Evolutionary conservation across 2,797 vertebrate genomes (phyloP).

Genomic region (Microhierax caerulescens): DNA sequence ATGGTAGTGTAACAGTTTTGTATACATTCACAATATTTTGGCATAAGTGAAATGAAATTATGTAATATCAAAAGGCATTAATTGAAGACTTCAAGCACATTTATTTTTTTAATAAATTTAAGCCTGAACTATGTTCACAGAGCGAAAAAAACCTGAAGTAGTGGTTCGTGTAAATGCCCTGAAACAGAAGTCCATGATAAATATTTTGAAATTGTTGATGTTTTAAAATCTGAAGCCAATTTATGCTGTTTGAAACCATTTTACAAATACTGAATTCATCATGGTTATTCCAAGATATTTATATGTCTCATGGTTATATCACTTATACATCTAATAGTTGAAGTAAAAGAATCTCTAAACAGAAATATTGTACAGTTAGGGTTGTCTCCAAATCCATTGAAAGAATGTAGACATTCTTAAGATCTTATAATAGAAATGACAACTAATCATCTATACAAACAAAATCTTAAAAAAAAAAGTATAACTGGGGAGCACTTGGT

Average conservation of each 20-base stretch:
- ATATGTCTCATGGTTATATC: background rate
- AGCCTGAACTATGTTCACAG: background rate
- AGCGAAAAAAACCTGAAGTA: background rate
- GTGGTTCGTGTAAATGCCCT: background rate
- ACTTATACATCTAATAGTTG: background rate
- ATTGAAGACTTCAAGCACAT: background rate
- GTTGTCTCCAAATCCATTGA: background rate
- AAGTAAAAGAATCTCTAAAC: background rate
- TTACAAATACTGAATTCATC: background rate
- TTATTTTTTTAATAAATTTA: background rate
- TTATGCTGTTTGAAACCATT: background rate
- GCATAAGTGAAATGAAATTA: background rate
- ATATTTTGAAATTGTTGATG: background rate
- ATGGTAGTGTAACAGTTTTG: background rate
- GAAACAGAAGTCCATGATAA: background rate
- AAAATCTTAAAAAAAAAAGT: background rate
- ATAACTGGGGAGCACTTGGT: rapidly evolving
- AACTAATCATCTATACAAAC: background rate
- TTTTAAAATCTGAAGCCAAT: background rate
- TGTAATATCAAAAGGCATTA: background rate
- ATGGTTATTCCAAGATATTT: background rate
- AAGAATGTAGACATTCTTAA: background rate
- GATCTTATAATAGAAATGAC: background rate
- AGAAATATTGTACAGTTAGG: background rate
- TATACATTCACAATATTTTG: background rate